Evolutionary conservation across 2,888 invertebrate genomes (phyloP), one percentile per base, ranked within the genome.

Genomic region (Trissolcus japonicus): DNA sequence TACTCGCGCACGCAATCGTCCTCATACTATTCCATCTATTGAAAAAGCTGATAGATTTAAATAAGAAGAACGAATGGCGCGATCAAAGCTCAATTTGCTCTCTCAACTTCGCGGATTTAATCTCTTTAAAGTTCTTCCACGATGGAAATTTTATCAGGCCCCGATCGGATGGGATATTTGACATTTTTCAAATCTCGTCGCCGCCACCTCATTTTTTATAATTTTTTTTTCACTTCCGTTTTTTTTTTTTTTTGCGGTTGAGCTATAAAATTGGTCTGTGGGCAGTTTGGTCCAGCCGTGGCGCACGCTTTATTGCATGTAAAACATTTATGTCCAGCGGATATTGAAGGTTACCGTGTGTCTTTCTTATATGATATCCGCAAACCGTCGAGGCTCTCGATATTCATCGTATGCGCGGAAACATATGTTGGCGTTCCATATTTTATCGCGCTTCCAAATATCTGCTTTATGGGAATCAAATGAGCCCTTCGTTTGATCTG

Each of bases 231-330:
- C 62, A 60, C 62, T 78, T 69, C 59, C 62, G 48, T 61, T 63
- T 65, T 66, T 82, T 82, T 61, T 63, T 65, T 66, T 82, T 82
- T 82, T 81, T 83, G 84, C 83, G 83, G 83, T 83, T 82, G 80
- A 84, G 87, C 85, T 87, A 89, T 89, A 89, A 89, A 89, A 89
- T 85, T 84, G 83, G 86, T 83, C 89, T 88, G 89, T 80, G 86
- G 88, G 87, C 89, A 88, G 87, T 89, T 89, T 85, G 79, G 85
- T 84, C 87, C 88, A 89, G 86, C 87, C 86, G 88, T 83, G 84
- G 81, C 85, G 79, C 82, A 83, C 85, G 83, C 86, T 88, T 88
- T 89, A 88, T 89, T 89, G 88, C 89, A 89, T 89, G 89, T 89
- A 87, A 89, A 89, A 89, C 89, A 89, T 88, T 79, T 87, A 87